phyloP scores from a whole-genome alignment of 2,797 vertebrate species.

The Schizopygopsis malacanthus region DNA sequence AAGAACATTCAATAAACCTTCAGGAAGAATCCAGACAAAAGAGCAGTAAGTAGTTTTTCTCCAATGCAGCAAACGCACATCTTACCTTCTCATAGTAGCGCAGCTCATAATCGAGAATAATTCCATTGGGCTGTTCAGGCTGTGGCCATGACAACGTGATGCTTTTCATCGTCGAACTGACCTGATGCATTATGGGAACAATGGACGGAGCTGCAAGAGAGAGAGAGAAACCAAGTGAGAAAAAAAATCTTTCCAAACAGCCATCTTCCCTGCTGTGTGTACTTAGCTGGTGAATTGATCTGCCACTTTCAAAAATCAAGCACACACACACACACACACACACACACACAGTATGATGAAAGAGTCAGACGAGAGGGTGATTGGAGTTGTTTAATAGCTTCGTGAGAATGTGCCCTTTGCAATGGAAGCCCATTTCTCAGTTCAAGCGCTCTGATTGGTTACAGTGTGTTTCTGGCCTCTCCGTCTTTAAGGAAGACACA shows the following conservation, averaged over 20 bases:
- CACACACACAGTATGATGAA: slow-evolving; percentile 19
- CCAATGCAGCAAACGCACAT: background rate
- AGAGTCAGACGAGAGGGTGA: slow-evolving; percentile 24
- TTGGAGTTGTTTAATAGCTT: slow-evolving; percentile 20
- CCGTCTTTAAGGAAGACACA: slow-evolving; percentile 52
- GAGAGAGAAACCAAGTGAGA: slow-evolving; percentile 40
- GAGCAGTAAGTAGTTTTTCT: background rate
- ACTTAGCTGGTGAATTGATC: slow-evolving; percentile 43
- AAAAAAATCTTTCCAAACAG: slow-evolving; percentile 40
- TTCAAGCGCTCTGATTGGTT: slow-evolving; percentile 23
- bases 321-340: slow-evolving; percentile 18
- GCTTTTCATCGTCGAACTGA: slow-evolving; percentile 97
- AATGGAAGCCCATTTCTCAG: slow-evolving; percentile 28
- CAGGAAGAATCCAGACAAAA: background rate
- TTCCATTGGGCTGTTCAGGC: slow-evolving; percentile 96
- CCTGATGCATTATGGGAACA: slow-evolving; percentile 98
- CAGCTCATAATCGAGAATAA: slow-evolving; percentile 97
- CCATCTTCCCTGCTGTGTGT: slow-evolving; percentile 24
- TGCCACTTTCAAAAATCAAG: slow-evolving; percentile 43
- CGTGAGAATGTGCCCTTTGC: slow-evolving; percentile 33
- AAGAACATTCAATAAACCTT: background rate
- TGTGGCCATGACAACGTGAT: slow-evolving; percentile 98
- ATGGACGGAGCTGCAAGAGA: slow-evolving; percentile 88
- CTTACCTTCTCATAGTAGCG: slow-evolving; percentile 96
- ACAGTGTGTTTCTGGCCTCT: slow-evolving; percentile 3